phyloP scores from a whole-genome alignment of 30 jellyfish, hydroid and myxozoan species.

The Aurelia aurita region DNA sequence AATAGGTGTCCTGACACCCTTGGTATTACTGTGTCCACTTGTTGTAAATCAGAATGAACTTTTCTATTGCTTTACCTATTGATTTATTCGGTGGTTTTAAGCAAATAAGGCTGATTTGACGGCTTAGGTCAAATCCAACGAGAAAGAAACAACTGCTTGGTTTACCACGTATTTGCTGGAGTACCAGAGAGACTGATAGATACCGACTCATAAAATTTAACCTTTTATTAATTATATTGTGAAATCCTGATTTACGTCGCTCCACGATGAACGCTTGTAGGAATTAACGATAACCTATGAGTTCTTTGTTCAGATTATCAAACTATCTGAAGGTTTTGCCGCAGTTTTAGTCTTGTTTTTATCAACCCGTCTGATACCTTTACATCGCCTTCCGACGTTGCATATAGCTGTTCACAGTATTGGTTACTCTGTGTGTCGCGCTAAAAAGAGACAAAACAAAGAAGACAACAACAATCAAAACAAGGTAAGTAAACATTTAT shows the following conservation, averaged over 20 bases:
- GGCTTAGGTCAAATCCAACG: conserved; percentile 31
- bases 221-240: neutral
- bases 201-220: too few relatives aligned
- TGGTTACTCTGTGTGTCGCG: too few relatives aligned
- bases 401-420: too few relatives aligned
- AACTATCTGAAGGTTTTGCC: neutral
- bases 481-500: too few relatives aligned
- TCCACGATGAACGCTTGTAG: neutral
- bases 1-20: too few relatives aligned
- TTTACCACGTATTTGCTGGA: conserved; percentile 4
- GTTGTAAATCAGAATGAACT: neutral
- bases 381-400: too few relatives aligned
- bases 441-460: too few relatives aligned
- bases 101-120: conserved; percentile 8
- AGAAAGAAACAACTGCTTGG: conserved; percentile 9
- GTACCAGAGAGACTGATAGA: too few relatives aligned
- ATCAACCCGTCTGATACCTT: neutral
- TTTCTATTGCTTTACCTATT: conserved; percentile 4
- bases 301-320: neutral
- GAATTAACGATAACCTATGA: conserved; percentile 21
- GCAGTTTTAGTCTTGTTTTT: conserved; percentile 15
- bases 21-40: too few relatives aligned
- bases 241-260: neutral
- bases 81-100: neutral
- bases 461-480: neutral